These are phyloP conservation scores for Tiliacea citrago DNA, from an alignment of 2,888 invertebrate genomes.

Conservation along the genomic window DNA sequence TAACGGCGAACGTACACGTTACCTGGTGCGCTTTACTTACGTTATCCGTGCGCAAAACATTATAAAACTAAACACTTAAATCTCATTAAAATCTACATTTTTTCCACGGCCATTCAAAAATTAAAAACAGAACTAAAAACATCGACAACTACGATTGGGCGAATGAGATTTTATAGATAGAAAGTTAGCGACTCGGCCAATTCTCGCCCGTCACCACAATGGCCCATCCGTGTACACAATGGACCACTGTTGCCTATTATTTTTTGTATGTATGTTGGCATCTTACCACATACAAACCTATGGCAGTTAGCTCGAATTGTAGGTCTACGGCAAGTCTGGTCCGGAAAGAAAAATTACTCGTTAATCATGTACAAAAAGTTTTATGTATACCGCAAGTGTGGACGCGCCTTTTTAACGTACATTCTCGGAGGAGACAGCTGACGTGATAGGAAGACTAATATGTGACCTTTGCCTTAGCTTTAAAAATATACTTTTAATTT, in stretches of 20 bases:
- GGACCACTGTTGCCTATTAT: slow-evolving; percentile 58
- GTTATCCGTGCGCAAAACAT: slow-evolving; percentile 71
- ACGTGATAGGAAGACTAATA: slow-evolving; percentile 5
- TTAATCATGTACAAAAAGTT: slow-evolving; percentile 77
- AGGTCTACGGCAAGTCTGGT: slow-evolving; percentile 86
- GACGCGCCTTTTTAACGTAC: slow-evolving; percentile 47
- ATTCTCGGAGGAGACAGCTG: slow-evolving; percentile 55
- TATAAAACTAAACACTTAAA: slow-evolving; percentile 59
- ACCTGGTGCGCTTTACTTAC: slow-evolving; percentile 86
- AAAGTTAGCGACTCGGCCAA: slow-evolving; percentile 31
- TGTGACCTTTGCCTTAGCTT: slow-evolving; percentile 6
- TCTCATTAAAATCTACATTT: slow-evolving; percentile 44
- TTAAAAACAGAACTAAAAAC: slow-evolving; percentile 48
- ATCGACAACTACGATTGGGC: slow-evolving; percentile 52
- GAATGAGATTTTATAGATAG: slow-evolving; percentile 3
- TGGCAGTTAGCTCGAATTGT: slow-evolving; percentile 74
- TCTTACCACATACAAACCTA: slow-evolving; percentile 91
- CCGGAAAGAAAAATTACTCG: slow-evolving; percentile 85
- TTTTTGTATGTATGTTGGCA: slow-evolving; percentile 85
- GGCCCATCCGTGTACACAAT: slow-evolving; percentile 48
- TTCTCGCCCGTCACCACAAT: slow-evolving; percentile 54
- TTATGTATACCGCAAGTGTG: slow-evolving; percentile 60
- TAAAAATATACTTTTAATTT: slow-evolving; percentile 5
- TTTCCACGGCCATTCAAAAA: slow-evolving; percentile 38
- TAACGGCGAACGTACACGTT: slow-evolving; percentile 67